Evolutionary conservation across 2,797 vertebrate species (phyloP).

Genomic region (Hipposideros larvatus): DNA sequence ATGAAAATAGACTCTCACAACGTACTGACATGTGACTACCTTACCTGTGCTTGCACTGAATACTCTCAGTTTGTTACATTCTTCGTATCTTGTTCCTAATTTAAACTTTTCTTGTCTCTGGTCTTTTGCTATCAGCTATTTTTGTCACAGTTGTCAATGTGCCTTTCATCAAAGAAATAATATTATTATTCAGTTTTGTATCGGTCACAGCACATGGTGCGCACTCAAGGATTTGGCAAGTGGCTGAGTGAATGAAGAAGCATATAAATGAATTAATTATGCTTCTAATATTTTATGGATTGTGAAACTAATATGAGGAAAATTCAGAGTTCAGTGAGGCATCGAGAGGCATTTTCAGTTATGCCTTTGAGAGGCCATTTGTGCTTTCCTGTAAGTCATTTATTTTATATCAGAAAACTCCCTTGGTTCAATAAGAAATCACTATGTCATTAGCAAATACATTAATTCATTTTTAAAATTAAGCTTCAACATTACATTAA

Average conservation of each 20-base stretch:
- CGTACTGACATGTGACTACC: not conserved
- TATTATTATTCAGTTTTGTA: not conserved
- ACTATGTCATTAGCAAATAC: not conserved
- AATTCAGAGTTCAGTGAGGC: not conserved
- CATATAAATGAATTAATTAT: conserved; percentile 7
- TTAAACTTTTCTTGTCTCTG: not conserved
- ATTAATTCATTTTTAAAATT: not conserved
- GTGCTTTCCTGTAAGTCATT: not conserved
- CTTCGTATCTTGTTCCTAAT: not conserved
- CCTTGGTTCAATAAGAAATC: not conserved
- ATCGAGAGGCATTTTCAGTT: not conserved
- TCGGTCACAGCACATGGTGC: not conserved
- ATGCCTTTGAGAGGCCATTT: not conserved
- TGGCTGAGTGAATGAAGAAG: not conserved
- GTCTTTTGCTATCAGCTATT: not conserved
- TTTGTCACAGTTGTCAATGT: not conserved
- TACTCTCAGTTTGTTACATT: not conserved
- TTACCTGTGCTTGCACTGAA: not conserved
- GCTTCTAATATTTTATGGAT: not conserved
- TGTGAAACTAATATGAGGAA: not conserved
- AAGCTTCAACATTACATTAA: not conserved
- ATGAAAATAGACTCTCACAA: not conserved
- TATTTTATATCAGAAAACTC: conserved; percentile 5
- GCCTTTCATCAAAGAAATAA: not conserved
- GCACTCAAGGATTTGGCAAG: not conserved